These are phyloP conservation scores for Drosophila pallidifrons DNA, from an alignment of 1,140 invertebrate genomes.

Conservation along the genomic window DNA sequence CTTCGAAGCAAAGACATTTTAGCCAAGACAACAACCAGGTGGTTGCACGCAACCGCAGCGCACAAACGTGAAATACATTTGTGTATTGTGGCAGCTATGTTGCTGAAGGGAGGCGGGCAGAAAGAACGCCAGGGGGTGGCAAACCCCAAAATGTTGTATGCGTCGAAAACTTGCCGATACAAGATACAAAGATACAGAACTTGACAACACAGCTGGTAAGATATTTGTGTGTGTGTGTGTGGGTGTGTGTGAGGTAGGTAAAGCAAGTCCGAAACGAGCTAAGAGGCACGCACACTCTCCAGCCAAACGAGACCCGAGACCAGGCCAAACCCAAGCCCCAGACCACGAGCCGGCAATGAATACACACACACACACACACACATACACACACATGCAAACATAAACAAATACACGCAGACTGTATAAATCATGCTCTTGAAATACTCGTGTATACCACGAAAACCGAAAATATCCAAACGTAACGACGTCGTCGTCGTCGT, in stretches of 20 bases:
- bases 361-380: slow-evolving; percentile 14
- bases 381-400: slow-evolving; percentile 12
- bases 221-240: background rate
- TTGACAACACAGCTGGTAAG: slow-evolving; percentile 31
- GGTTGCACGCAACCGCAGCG: slow-evolving; percentile 50
- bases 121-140: background rate
- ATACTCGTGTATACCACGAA: slow-evolving; percentile 8
- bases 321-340: slow-evolving; percentile 44
- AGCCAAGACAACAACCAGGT: slow-evolving; percentile 40
- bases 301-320: slow-evolving; percentile 11
- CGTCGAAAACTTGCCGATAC: slow-evolving; percentile 36
- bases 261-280: slow-evolving; percentile 8
- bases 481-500: slow-evolving; percentile 21
- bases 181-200: slow-evolving; percentile 32
- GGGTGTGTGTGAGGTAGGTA: background rate
- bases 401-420: background rate
- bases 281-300: slow-evolving; percentile 35
- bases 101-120: background rate
- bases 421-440: slow-evolving; percentile 26
- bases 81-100: slow-evolving; percentile 13
- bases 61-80: slow-evolving; percentile 43
- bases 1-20: background rate
- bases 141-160: slow-evolving; percentile 35
- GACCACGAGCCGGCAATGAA: slow-evolving; percentile 16
- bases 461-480: slow-evolving; percentile 41